phyloP scores from a whole-genome alignment of 1,140 invertebrate species.

The Coelopa frigida region DNA sequence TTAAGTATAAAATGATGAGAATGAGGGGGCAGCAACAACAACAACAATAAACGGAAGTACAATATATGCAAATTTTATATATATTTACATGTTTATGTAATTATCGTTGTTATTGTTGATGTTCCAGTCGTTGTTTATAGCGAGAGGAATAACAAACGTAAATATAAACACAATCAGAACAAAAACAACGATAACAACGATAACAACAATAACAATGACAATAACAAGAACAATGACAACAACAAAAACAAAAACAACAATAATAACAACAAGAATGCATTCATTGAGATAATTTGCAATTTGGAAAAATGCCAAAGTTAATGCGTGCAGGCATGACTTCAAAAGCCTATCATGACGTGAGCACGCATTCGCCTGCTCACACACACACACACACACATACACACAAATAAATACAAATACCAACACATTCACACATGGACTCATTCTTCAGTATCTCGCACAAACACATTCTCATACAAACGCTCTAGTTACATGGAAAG shows the following conservation, averaged over 20 bases:
- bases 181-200: conserved; percentile 1
- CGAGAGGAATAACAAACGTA: too few species aligned
- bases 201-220: conserved; percentile 24
- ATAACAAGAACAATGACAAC: conserved; percentile 26
- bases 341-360: conserved; percentile 13
- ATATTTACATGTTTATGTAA: too few species aligned
- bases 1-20: too few species aligned
- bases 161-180: conserved; percentile 22
- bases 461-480: not conserved
- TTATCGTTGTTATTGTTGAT: conserved; percentile 15
- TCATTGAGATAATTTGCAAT: conserved; percentile 13
- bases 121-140: conserved; percentile 10
- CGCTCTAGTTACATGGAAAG: too few species aligned
- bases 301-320: conserved; percentile 15
- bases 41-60: too few species aligned
- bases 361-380: not conserved
- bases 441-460: not conserved
- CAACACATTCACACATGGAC: not conserved
- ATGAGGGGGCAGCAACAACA: too few species aligned
- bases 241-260: conserved; percentile 10
- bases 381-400: conserved; percentile 4
- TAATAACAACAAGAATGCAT: conserved; percentile 15
- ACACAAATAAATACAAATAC: conserved; percentile 1
- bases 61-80: too few species aligned
- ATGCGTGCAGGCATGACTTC: conserved; percentile 11